phyloP scores from a whole-genome alignment of 1,140 invertebrate species.

The Drosophila kikkawai region DNA sequence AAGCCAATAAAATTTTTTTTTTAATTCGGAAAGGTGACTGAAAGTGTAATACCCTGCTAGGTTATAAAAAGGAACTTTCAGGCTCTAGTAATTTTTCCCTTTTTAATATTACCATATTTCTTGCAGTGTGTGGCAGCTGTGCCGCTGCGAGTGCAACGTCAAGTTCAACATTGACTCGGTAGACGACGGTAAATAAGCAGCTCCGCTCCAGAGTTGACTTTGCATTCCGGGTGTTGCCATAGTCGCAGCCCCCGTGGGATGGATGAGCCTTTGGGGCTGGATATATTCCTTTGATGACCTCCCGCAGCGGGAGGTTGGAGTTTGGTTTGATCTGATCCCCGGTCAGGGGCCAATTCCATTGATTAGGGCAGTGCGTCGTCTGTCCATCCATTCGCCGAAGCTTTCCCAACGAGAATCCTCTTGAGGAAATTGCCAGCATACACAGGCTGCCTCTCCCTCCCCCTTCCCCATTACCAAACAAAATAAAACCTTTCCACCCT shows the following conservation, averaged over 20 bases:
- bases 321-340: conserved; percentile 20
- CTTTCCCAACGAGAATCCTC: conserved; percentile 31
- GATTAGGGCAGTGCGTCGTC: conserved; percentile 30
- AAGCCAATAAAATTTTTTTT: too few relatives aligned
- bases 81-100: too few relatives aligned
- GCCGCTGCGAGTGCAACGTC: conserved; percentile 13
- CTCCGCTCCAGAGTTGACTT: conserved; percentile 44
- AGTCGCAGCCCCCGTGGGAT: not conserved
- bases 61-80: too few relatives aligned
- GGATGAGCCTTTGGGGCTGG: conserved; percentile 6
- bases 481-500: conserved; percentile 30
- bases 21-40: too few relatives aligned
- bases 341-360: conserved; percentile 34
- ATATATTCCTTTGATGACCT: conserved; percentile 37
- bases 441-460: not conserved
- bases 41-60: too few relatives aligned
- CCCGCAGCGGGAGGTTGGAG: conserved; percentile 12
- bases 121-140: conserved; percentile 4
- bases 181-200: conserved; percentile 34
- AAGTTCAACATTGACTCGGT: conserved; percentile 22
- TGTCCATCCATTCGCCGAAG: not conserved
- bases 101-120: not conserved
- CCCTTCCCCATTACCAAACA: not conserved
- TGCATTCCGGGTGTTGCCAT: conserved; percentile 44
- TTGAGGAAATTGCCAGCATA: conserved; percentile 37